Evolutionary conservation across 2,888 invertebrate genomes (phyloP).

Genomic region (Tenthredo mesomela): DNA sequence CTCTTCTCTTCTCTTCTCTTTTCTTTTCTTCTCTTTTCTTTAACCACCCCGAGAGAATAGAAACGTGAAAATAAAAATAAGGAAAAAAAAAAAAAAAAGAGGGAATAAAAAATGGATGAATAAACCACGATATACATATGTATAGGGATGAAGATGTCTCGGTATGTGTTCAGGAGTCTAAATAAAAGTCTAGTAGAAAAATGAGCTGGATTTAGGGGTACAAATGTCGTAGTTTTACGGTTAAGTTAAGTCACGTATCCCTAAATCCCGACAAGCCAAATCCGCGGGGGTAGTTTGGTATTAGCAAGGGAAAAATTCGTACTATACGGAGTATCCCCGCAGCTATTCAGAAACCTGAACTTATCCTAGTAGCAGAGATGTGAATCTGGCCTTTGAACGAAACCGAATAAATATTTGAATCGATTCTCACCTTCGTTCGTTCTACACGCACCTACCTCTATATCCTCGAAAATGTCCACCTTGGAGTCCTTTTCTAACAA

Average conservation of each 20-base stretch:
- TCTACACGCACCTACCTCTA: background rate
- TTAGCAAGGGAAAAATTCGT: constrained; percentile 11
- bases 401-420: constrained; percentile 18
- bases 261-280: constrained; percentile 14
- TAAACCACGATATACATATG: background rate
- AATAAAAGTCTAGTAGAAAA: constrained; percentile 12
- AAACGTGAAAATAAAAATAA: background rate
- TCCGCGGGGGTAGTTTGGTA: constrained; percentile 28
- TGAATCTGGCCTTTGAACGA: constrained; percentile 1
- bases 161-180: background rate
- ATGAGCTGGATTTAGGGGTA: constrained; percentile 23
- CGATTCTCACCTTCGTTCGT: background rate
- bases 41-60: background rate
- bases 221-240: constrained; percentile 12
- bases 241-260: constrained; percentile 33
- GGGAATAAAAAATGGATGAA: background rate
- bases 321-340: too few species aligned
- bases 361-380: background rate
- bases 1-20: too few species aligned
- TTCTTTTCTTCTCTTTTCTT: background rate
- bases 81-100: background rate
- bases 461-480: constrained; percentile 10
- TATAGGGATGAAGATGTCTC: background rate
- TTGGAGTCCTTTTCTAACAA: too few species aligned
- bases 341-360: background rate